Evolutionary conservation across 2,113 vertebrate genomes (phyloP), one percentile per base, ranked within the genome.

Genomic region (Aphelocoma coerulescens): DNA sequence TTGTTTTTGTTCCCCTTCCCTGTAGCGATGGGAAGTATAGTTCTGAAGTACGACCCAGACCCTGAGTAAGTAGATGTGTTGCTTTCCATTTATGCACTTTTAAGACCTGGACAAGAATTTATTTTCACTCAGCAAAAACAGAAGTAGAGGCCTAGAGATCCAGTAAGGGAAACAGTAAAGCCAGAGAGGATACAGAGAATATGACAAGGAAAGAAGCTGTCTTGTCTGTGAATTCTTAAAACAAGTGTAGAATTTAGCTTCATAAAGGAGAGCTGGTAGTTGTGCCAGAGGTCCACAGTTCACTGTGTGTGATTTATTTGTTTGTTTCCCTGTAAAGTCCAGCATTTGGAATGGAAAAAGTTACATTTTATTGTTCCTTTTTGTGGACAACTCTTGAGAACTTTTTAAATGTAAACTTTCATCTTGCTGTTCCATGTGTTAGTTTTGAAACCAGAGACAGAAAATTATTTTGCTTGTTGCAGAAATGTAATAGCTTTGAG

Each of bases 21-120:
- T 96, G 3, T 90, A 99, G 99, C 92, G 0, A 99, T 99, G 98
- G 99, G 99, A 21, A 99, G 99, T 89, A 98, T 99, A 43, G 98
- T 99, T 90, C 93, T 99, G 96, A 99, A 99, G 97, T 99, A 99
- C 4, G 97, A 98, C 85, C 99, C 99, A 15, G 98, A 99, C 91
- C 96, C 98, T 55, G 84, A 97, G 99, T 99, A 98, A 99, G 98
- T 98, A 85, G 33, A 44, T 30, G 2, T 16, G 3, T 52, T 88
- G 20, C 52, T 79, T 84, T 57, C 39, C 15, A 20, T 87, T 85
- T 87, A 22, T 4, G 3, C 37, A 13, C 44, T 90, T 82, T n/a
- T 61, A 58, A 76, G 49, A 77, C n/a, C 61, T 72, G 58, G 18
- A 65, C 16, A 86, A 75, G 27, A 85, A 48, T 69, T 85, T 49